Conservation (phyloP, 2,113 vertebrate genomes). For the Cololabis saira region DNA sequence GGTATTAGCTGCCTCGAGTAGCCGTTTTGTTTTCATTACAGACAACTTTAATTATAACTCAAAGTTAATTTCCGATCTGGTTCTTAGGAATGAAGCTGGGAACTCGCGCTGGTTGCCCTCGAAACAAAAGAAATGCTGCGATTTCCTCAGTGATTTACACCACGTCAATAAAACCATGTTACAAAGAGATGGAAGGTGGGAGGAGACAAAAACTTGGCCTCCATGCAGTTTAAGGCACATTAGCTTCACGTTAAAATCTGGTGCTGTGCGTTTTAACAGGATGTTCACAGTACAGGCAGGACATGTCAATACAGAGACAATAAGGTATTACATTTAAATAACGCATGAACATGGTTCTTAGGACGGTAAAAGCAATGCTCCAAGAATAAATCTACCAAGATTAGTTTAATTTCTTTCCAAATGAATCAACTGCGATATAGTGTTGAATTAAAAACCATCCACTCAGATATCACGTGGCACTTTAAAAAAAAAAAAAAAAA, state of each 20-base stretch:
- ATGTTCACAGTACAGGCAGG: constrained; percentile 50
- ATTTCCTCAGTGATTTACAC: neutral
- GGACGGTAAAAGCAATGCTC: constrained; percentile 31
- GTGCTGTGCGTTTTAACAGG: constrained; percentile 40
- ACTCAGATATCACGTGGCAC: constrained; percentile 29
- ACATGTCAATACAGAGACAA: constrained; percentile 19
- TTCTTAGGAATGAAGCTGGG: neutral
- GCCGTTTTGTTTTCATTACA: no score
- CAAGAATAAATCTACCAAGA: constrained; percentile 18
- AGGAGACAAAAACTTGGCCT: neutral
- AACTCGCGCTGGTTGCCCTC: neutral
- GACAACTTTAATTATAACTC: no score
- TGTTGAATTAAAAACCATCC: constrained; percentile 8
- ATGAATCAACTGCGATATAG: neutral
- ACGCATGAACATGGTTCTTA: constrained; percentile 20
- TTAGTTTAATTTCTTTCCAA: neutral
- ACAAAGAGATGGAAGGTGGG: constrained; percentile 4
- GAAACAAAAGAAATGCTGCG: neutral
- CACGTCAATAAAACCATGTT: neutral
- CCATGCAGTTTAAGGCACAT: constrained; percentile 69
- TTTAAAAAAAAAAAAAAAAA: neutral
- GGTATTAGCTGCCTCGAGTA: neutral
- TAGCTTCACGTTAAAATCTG: constrained; percentile 48
- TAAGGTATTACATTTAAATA: constrained; percentile 44
- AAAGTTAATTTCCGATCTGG: neutral